Conservation (phyloP, 2,888 invertebrate species). For the Lydus trimaculatus region DNA sequence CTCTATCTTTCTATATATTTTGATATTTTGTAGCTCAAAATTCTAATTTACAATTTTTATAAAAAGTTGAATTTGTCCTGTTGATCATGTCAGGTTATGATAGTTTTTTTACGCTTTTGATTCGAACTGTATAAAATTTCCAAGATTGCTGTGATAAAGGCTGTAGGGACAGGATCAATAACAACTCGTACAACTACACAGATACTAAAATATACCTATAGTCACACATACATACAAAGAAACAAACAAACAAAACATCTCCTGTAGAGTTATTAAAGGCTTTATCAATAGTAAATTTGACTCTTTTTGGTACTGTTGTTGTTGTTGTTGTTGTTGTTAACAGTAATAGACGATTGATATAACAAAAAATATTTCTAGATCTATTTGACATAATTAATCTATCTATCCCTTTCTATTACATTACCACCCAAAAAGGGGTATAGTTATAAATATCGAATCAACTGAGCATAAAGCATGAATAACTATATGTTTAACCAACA, state of each 20-base stretch:
- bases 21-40: no score
- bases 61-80: no score
- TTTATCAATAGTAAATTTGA: neutral
- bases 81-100: no score
- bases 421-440: neutral
- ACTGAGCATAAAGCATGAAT: conserved; percentile 34
- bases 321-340: no score
- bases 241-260: neutral
- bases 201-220: neutral
- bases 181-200: neutral
- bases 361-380: neutral
- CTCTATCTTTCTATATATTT: no score
- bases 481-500: conserved; percentile 34
- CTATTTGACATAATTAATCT: neutral
- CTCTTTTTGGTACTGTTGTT: neutral
- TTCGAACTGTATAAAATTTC: neutral
- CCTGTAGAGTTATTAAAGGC: neutral
- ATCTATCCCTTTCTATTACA: neutral
- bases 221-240: neutral
- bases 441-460: conserved; percentile 20
- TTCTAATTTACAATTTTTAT: no score
- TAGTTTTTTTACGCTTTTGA: no score
- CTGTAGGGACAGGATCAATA: conserved; percentile 1
- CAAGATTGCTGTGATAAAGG: conserved; percentile 2
- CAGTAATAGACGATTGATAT: no score